Evolutionary conservation across 1,140 invertebrate species (phyloP), one percentile per base, ranked within the genome.

Genomic region (Eurosta solidaginis): DNA sequence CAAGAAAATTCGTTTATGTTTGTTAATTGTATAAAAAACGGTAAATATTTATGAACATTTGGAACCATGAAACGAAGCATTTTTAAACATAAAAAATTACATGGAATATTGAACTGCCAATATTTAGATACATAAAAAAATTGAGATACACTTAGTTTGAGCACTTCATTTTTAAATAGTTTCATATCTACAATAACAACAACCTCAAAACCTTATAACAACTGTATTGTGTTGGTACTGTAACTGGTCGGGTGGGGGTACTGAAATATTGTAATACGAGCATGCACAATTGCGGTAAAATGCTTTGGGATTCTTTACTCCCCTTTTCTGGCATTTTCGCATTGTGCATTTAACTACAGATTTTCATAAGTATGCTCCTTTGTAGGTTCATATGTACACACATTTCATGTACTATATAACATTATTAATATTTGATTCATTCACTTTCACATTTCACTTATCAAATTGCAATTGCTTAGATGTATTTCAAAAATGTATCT

Each of bases 261-360:
- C 59, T 68, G 59, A 68, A 42, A 68, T 68, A 68, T 68, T 68
- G 59, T 20, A 68, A 68, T 68, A 68, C 59, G 59, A 22, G 36
- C 20, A 68, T 68, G 59, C 59, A 68, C 59, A 68, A n/a, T 40
- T 33, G 59, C 59, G 59, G 33, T 33, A 1, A 14, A 68, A 33
- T 36, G n/a, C 59, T 14, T 29, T 59, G 54, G 33, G 54, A 25
- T 25, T 54, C 4, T 22, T 22, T 27, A 6, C 54, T 63, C 36
- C 12, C 10, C 14, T 3, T n/a, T 25, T 2, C 29, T 63, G 9
- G 59, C 59, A 40, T 20, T 36, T 27, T 7, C 59, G 29, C 59
- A 10, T 42, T 68, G 59, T 68, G 59, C 59, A 68, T n/a, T n/a
- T n/a, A n/a, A n/a, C n/a, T n/a, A n/a, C n/a, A n/a, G n/a, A n/a